Percentiles rank a stretch among this genome's conserved stretches.
These are phyloP conservation scores for Himalopsyche japonica DNA, from an alignment of 2,888 invertebrate genomes.

Conservation along the genomic window DNA sequence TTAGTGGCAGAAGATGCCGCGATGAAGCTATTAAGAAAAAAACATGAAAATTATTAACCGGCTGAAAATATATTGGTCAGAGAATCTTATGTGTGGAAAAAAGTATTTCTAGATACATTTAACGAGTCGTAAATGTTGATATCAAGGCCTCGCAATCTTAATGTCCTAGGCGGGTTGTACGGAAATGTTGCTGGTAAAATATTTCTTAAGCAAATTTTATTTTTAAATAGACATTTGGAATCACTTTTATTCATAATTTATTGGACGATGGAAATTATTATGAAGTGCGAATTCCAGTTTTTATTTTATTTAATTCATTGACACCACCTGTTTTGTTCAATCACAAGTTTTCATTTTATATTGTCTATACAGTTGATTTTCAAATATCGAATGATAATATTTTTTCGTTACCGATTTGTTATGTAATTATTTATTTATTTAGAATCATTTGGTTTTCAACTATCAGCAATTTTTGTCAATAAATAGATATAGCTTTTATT, in stretches of 20 bases:
- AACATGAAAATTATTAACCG: neutral
- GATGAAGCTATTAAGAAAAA: neutral
- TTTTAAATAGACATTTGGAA: neutral
- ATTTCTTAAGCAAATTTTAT: neutral
- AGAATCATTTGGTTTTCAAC: too few relatives aligned
- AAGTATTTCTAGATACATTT: constrained; percentile 4
- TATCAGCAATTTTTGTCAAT: too few relatives aligned
- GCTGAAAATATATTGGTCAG: neutral
- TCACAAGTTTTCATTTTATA: neutral
- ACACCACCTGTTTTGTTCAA: neutral
- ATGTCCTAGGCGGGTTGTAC: neutral
- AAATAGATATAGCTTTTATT: too few relatives aligned
- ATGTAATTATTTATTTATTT: too few relatives aligned
- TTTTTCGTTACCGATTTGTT: neutral
- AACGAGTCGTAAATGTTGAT: neutral
- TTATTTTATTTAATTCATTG: neutral
- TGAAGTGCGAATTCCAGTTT: neutral
- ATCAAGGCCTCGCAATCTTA: neutral
- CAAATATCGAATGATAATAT: neutral
- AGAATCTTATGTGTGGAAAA: neutral
- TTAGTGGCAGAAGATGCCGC: neutral
- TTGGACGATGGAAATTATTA: neutral
- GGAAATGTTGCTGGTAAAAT: neutral
- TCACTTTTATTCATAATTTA: neutral
- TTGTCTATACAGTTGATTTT: neutral